phyloP scores from a whole-genome alignment of 1,140 invertebrate species.

The Drosophila simulans region DNA sequence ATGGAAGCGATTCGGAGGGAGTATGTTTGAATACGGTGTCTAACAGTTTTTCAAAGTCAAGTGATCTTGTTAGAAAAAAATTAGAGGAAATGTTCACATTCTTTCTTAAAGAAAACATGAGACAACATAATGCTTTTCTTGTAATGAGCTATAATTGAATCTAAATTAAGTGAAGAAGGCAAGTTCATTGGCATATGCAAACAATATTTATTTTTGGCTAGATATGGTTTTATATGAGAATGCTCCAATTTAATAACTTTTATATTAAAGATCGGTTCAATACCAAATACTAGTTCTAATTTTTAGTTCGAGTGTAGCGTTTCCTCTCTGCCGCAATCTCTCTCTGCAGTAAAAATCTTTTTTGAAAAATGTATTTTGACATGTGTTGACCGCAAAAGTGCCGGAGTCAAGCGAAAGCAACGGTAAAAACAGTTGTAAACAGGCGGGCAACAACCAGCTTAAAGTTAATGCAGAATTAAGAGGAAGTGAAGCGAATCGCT shows the following conservation, averaged over 20 bases:
- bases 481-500: slow-evolving; percentile 49
- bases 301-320: neutral
- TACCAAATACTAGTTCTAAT: neutral
- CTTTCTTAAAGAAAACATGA: neutral
- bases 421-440: slow-evolving; percentile 78
- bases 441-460: slow-evolving; percentile 59
- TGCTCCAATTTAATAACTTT: too few species aligned
- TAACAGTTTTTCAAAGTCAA: neutral
- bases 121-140: too few species aligned
- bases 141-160: too few species aligned
- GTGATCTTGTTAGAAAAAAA: neutral
- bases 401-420: slow-evolving; percentile 59
- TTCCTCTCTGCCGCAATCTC: neutral
- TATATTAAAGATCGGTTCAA: neutral
- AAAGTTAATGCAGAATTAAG: slow-evolving; percentile 61
- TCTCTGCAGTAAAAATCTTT: neutral
- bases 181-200: too few species aligned
- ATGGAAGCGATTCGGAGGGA: neutral
- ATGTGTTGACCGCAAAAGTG: slow-evolving; percentile 51
- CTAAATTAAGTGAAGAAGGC: too few species aligned
- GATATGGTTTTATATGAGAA: too few species aligned
- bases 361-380: slow-evolving; percentile 10
- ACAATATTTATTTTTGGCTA: too few species aligned
- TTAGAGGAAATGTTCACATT: neutral
- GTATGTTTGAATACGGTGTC: neutral